Conservation (phyloP, 2,797 vertebrate species). For the Erethizon dorsatum region DNA sequence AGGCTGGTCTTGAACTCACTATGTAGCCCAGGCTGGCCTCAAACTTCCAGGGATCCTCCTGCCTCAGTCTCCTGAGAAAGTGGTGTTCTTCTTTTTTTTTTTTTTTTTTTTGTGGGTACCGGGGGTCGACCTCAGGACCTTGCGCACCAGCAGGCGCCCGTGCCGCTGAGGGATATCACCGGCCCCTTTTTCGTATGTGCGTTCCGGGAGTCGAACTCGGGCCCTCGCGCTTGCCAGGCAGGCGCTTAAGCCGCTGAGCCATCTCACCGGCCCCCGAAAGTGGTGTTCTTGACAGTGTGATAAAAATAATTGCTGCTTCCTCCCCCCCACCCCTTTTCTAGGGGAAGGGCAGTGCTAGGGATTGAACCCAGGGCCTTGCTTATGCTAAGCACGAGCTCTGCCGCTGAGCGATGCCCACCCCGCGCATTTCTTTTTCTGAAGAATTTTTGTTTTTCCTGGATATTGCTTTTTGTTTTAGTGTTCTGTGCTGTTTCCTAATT, state of each 20-base stretch:
- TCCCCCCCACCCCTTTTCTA: fast-evolving
- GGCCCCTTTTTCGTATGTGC: too few relatives aligned
- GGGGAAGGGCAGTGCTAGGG: neutral
- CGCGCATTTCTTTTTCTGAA: neutral
- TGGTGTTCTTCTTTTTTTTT: too few relatives aligned
- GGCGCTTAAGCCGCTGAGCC: too few relatives aligned
- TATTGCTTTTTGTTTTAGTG: neutral
- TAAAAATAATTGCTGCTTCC: neutral
- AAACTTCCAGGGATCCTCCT: neutral
- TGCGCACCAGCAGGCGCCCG: too few relatives aligned
- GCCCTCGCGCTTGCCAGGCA: too few relatives aligned
- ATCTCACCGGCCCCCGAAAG: too few relatives aligned
- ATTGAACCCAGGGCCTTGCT: neutral
- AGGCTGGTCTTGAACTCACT: neutral
- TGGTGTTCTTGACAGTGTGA: too few relatives aligned
- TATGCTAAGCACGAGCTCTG: neutral
- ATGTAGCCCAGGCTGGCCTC: neutral
- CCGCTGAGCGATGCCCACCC: neutral
- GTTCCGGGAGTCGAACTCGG: too few relatives aligned
- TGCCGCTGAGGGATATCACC: too few relatives aligned
- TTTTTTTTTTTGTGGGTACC: too few relatives aligned
- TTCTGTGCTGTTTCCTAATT: neutral
- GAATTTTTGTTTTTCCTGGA: neutral
- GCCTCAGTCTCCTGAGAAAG: neutral
- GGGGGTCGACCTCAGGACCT: too few relatives aligned